A percentile compares a stretch with the other conserved stretches of the same genome.
Conservation (phyloP, 1,140 invertebrate species). For the Lordiphosa stackelbergi region DNA sequence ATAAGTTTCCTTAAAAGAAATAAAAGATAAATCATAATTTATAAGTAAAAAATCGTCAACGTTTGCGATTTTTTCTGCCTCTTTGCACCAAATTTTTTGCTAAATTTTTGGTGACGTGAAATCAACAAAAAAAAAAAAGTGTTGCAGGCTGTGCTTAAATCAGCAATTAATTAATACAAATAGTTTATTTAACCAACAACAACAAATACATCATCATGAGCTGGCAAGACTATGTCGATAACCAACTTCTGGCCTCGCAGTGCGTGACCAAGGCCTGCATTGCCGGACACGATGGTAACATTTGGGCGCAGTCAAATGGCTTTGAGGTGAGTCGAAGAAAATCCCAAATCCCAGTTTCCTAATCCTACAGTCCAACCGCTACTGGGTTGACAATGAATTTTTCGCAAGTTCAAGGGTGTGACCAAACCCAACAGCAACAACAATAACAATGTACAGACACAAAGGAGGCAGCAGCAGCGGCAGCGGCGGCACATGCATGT, state of each 20-base stretch:
- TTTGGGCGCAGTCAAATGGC: slow-evolving; percentile 95
- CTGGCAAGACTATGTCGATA: slow-evolving; percentile 99
- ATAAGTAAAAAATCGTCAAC: slow-evolving; percentile 43
- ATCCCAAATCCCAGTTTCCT: not conserved
- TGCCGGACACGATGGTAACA: slow-evolving; percentile 94
- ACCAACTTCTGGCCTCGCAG: slow-evolving; percentile 94
- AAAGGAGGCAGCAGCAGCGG: slow-evolving; percentile 18
- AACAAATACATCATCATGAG: slow-evolving; percentile 83
- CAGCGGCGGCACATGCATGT: slow-evolving; percentile 21
- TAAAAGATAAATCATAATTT: slow-evolving; percentile 28
- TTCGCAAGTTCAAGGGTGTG: slow-evolving; percentile 76
- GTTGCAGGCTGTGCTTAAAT: slow-evolving; percentile 50
- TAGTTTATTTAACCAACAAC: slow-evolving; percentile 38
- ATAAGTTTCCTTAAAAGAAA: slow-evolving; percentile 52
- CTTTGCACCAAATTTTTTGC: slow-evolving; percentile 12
- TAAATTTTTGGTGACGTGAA: slow-evolving; percentile 51
- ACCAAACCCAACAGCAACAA: slow-evolving; percentile 40
- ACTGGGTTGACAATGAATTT: slow-evolving; percentile 52
- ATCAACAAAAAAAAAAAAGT: slow-evolving; percentile 33
- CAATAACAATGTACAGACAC: slow-evolving; percentile 25
- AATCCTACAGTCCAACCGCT: slow-evolving; percentile 17
- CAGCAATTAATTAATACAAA: slow-evolving; percentile 33
- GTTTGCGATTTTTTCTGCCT: slow-evolving; percentile 50
- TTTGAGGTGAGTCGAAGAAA: slow-evolving; percentile 87
- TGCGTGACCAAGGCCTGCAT: slow-evolving; percentile 96